phyloP scores from a whole-genome alignment of 2,888 invertebrate genomes.

The Trisateles emortualis region DNA sequence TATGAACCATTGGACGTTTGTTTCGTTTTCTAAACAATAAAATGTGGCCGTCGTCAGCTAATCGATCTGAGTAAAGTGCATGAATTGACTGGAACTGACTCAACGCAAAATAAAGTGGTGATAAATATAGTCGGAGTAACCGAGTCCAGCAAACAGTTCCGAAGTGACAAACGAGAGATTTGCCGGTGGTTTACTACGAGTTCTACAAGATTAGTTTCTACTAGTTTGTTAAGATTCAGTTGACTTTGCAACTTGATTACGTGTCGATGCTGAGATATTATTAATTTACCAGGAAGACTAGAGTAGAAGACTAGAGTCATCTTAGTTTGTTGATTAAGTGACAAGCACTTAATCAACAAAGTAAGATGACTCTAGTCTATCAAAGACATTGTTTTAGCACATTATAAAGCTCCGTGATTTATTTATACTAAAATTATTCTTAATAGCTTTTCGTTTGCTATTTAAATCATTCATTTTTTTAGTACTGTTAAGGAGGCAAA shows the following conservation, averaged over 20 bases:
- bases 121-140: slow-evolving; percentile 58
- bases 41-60: slow-evolving; percentile 49
- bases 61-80: slow-evolving; percentile 53
- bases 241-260: slow-evolving; percentile 36
- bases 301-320: slow-evolving; percentile 1
- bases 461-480: no score
- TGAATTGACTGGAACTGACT: slow-evolving; percentile 51
- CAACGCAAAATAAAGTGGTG: slow-evolving; percentile 53
- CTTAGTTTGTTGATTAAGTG: slow-evolving; percentile 10
- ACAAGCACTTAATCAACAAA: background rate
- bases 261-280: slow-evolving; percentile 25
- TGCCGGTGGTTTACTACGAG: slow-evolving; percentile 51
- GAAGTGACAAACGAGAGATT: slow-evolving; percentile 61
- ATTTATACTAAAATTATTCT: no score
- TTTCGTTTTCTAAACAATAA: slow-evolving; percentile 58
- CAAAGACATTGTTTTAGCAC: no score
- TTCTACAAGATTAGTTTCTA: slow-evolving; percentile 47
- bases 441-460: no score
- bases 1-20: slow-evolving; percentile 47
- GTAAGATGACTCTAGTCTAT: slow-evolving; percentile 6
- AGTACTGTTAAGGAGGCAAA: no score
- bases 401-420: background rate
- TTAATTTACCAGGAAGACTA: slow-evolving; percentile 21
- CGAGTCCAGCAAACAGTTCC: slow-evolving; percentile 49
- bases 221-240: slow-evolving; percentile 32